A percentile compares a stretch with the other conserved stretches of the same genome.
phyloP scores from a whole-genome alignment of 1,140 invertebrate genomes.

The Phthorimaea operculella region DNA sequence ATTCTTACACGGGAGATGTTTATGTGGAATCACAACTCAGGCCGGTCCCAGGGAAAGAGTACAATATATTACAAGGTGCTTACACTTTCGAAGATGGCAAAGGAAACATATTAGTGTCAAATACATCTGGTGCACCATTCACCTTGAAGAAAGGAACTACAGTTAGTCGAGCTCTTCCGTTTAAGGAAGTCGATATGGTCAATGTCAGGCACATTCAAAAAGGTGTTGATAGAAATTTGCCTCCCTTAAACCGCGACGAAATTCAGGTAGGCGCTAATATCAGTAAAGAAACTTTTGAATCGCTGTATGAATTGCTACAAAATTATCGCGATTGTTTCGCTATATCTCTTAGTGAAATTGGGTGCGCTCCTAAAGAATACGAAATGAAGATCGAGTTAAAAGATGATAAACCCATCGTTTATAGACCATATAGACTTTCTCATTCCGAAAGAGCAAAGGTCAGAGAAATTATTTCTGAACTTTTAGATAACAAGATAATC shows the following conservation, averaged over 20 bases:
- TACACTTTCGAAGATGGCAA: not conserved
- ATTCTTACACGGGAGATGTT: not conserved
- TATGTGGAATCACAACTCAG: not conserved
- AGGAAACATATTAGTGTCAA: not conserved
- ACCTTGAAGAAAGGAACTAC: not conserved
- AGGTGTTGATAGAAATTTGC: not conserved
- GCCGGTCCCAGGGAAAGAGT: not conserved
- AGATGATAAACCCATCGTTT: conserved; percentile 18
- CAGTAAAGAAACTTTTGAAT: not conserved
- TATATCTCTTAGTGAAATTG: conserved; percentile 11
- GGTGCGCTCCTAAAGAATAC: conserved; percentile 6
- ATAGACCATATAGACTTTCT: conserved; percentile 16
- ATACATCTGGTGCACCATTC: not conserved
- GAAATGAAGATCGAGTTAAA: conserved; percentile 20
- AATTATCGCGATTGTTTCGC: conserved; percentile 19
- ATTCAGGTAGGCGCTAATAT: not conserved
- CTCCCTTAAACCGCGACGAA: not conserved
- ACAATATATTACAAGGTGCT: not conserved
- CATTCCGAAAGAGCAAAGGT: not conserved
- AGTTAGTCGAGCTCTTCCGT: not conserved
- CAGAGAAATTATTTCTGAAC: not conserved
- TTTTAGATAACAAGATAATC: conserved; percentile 29
- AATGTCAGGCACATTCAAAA: not conserved
- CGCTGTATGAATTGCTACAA: not conserved
- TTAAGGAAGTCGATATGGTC: not conserved